Base-by-base conservation (phyloP, 2,797 vertebrate genomes). In the Channa striata region DNA sequence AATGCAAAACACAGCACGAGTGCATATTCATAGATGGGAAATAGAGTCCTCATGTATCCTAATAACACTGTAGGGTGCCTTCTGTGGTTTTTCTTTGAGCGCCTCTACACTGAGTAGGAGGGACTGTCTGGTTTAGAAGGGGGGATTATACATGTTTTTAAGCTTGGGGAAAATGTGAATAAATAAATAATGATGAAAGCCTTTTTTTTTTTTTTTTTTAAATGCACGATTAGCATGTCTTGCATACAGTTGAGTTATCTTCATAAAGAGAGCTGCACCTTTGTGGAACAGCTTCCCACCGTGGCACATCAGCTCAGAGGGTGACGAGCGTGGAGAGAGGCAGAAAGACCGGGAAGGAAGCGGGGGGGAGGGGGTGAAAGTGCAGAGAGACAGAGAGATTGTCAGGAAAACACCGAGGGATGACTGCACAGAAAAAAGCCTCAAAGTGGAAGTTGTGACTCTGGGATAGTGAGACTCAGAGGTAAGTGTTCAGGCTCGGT, bases 391-490 rank as follows among this genome's bases (percentile, higher is more conserved):
- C 44, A 75, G 68, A 79, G 65, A 62, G 71, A 83, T 59, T 85
- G 79, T 69, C 63, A 77, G 64, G 70, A 78, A 80, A 81, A 78
- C 72, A 76, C 80, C 59, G 47, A 75, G 72, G 80, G 78, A 87
- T 68, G 77, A 80, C 79, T 70, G 80, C 68, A 84, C 81, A 85
- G 73, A 81, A 68, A n/a, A 86, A 82, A 85, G 75, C 78, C 81
- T 90, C 62, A 67, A 81, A 88, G 87, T 89, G 78, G 74, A 93
- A 91, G 82, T 89, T 90, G 84, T 84, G 92, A 90, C 81, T 86
- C 60, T 78, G 82, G 84, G 85, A 91, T 76, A 62, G 87, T 72
- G 65, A 79, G 79, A 86, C 85, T 88, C 74, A 23, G 80, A 80
- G 89, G 86, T 83, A 83, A 91, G 87, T 87, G 91, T 89, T 88